A percentile compares a stretch with the other conserved stretches of the same genome.
These are phyloP conservation scores for Crossocerus cetratus DNA, from an alignment of 2,888 invertebrate species.

Conservation along the genomic window DNA sequence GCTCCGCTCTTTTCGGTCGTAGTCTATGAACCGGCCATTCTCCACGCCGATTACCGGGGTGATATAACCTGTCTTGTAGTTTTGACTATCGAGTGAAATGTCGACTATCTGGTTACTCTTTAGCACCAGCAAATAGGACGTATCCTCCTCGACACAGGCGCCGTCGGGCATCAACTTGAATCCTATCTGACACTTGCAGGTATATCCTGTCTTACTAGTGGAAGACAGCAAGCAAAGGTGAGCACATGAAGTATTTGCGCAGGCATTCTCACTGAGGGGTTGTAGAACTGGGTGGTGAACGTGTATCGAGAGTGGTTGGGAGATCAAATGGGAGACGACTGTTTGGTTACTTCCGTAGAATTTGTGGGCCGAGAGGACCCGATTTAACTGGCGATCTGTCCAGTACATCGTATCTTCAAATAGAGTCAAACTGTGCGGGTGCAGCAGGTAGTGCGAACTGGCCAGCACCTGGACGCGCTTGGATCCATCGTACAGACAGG, in stretches of 20 bases:
- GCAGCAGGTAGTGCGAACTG: constrained; percentile 93
- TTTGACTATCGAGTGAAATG: constrained; percentile 86
- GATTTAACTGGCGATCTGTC: constrained; percentile 95
- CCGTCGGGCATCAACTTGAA: constrained; percentile 84
- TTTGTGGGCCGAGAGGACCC: constrained; percentile 94
- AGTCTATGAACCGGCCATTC: constrained; percentile 93
- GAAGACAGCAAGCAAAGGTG: constrained; percentile 96
- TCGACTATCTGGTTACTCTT: constrained; percentile 94
- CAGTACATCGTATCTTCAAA: constrained; percentile 98
- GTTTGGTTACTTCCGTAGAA: constrained; percentile 94
- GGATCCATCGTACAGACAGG: constrained; percentile 96
- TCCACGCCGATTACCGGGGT: constrained; percentile 93
- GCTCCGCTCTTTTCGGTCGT: constrained; percentile 89
- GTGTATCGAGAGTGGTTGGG: constrained; percentile 96
- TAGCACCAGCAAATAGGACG: constrained; percentile 92
- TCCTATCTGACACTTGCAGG: constrained; percentile 95
- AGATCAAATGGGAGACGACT: constrained; percentile 95
- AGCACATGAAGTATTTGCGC: constrained; percentile 86
- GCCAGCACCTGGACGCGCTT: constrained; percentile 92
- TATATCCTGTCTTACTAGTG: constrained; percentile 82
- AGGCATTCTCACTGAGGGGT: constrained; percentile 88
- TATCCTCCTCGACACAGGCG: constrained; percentile 90
- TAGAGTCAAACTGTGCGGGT: constrained; percentile 95
- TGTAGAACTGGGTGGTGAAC: constrained; percentile 97
- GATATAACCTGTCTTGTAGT: constrained; percentile 87